phyloP scores from a whole-genome alignment of 2,797 vertebrate species.

The Macroramphosus scolopax region DNA sequence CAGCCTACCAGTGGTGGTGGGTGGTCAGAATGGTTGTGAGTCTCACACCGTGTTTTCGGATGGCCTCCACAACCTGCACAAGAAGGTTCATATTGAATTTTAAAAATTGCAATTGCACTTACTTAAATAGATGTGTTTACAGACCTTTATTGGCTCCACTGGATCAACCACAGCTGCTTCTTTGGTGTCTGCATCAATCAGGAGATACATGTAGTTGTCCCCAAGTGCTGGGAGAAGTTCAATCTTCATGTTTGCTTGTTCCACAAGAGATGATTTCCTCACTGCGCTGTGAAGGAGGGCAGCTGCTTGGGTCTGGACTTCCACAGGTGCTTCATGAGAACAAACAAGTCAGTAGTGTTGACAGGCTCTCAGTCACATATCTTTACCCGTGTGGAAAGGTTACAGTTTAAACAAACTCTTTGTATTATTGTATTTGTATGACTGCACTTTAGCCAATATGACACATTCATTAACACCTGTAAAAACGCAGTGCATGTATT shows the following conservation, averaged over 20 bases:
- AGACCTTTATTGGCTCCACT: conserved; percentile 92
- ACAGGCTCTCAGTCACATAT: not conserved
- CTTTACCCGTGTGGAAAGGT: too few species aligned
- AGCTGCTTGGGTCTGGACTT: conserved; percentile 56
- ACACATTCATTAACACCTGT: too few species aligned
- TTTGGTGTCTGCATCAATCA: conserved; percentile 87
- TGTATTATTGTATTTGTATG: too few species aligned
- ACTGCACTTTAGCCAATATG: too few species aligned
- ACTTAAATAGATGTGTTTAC: not conserved
- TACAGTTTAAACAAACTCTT: too few species aligned
- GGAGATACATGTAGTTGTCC: conserved; percentile 99
- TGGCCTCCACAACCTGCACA: conserved; percentile 87
- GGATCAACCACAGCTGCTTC: conserved; percentile 95
- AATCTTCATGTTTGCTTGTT: conserved; percentile 86
- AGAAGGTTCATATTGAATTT: too few species aligned
- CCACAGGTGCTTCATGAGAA: conserved; percentile 48
- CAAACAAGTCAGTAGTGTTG: not conserved
- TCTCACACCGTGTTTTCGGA: conserved; percentile 86
- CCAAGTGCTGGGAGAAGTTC: conserved; percentile 91
- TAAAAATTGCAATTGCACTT: too few species aligned
- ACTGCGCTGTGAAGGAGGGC: conserved; percentile 63
- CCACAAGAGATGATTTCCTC: conserved; percentile 75
- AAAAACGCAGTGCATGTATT: too few species aligned
- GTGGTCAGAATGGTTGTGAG: conserved; percentile 94
- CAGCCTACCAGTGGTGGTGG: conserved; percentile 94